Conservation (phyloP, 2,797 vertebrate species). For the Ceryle rudis region DNA sequence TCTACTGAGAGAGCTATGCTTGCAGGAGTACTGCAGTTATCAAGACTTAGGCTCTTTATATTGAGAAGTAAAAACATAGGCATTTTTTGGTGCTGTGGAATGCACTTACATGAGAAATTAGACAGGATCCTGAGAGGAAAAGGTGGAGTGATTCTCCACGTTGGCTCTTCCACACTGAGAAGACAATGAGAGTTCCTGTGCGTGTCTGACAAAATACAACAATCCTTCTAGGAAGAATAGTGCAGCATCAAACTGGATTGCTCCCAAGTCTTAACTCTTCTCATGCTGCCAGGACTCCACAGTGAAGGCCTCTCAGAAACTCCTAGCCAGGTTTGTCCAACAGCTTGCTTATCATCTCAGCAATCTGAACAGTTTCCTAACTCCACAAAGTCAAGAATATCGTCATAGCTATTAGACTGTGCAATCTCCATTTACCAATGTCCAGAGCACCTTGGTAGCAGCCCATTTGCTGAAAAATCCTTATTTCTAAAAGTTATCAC, state of each 20-base stretch:
- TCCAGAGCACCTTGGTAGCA: neutral
- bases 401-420: neutral
- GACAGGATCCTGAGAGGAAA: neutral
- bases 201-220: neutral
- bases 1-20: neutral
- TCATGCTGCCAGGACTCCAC: neutral
- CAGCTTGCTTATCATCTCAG: neutral
- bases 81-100: neutral
- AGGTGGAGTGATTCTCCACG: neutral
- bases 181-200: neutral
- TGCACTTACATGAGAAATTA: neutral
- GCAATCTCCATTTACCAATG: neutral
- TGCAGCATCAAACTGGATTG: neutral
- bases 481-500: neutral
- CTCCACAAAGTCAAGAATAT: neutral
- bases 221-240: neutral
- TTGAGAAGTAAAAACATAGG: fast-evolving
- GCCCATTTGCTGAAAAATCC: neutral
- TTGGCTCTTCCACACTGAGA: neutral
- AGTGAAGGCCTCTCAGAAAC: neutral
- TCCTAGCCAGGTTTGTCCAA: neutral
- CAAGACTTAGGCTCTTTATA: neutral
- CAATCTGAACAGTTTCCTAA: neutral
- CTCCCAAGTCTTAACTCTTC: neutral
- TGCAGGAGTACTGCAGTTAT: neutral